phyloP scores from a whole-genome alignment of 2,888 invertebrate species.

The Acholoe squamosa region DNA sequence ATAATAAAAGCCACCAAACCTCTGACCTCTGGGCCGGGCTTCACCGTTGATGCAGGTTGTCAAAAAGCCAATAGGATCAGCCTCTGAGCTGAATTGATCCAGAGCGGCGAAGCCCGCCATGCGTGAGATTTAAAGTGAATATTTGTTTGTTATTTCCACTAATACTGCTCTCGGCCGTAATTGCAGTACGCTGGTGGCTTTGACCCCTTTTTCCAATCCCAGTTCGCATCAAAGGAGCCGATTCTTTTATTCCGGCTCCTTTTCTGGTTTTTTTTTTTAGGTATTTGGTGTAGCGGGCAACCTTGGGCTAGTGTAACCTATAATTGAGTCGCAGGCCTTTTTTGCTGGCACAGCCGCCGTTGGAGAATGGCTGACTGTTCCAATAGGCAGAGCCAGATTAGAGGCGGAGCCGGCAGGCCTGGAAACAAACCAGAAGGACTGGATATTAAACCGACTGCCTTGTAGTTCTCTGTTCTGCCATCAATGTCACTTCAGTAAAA shows the following conservation, averaged over 20 bases:
- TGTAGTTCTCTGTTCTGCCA: not conserved
- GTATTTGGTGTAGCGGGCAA: not conserved
- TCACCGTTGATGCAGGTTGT: conserved; percentile 5
- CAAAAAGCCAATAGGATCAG: conserved; percentile 13
- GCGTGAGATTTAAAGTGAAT: conserved; percentile 38
- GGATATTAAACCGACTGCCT: not conserved
- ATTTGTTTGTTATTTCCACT: conserved; percentile 53
- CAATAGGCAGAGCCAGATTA: conserved; percentile 19
- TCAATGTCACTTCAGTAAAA: conserved; percentile 17
- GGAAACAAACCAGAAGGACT: not conserved
- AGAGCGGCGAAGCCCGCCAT: not conserved
- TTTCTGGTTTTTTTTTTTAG: not conserved
- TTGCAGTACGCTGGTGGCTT: conserved; percentile 44
- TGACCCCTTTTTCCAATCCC: conserved; percentile 4
- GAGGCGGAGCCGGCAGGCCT: not conserved
- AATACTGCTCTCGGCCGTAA: conserved; percentile 23
- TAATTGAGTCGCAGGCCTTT: conserved; percentile 28
- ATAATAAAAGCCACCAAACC: not conserved
- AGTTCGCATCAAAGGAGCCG: conserved; percentile 9
- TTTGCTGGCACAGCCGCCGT: not conserved
- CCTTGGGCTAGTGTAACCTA: conserved; percentile 45
- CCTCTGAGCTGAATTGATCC: conserved; percentile 48
- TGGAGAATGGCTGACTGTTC: not conserved
- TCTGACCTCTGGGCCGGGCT: not conserved
- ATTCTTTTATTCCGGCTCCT: not conserved